These are phyloP conservation scores for Trilocha varians DNA, from an alignment of 2,888 invertebrate species.

Conservation along the genomic window DNA sequence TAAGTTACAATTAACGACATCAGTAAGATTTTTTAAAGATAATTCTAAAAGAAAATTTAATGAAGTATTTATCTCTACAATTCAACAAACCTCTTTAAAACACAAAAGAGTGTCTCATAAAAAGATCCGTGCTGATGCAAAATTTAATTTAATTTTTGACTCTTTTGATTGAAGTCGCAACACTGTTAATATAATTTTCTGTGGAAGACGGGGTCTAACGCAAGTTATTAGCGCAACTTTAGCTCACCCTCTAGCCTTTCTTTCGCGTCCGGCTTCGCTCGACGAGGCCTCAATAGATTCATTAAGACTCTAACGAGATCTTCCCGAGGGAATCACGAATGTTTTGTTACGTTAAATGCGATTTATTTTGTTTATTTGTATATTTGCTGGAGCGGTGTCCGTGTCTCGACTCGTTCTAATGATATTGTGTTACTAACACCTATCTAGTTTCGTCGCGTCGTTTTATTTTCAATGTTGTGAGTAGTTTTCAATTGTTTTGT, in stretches of 20 bases:
- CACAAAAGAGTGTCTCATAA: slow-evolving; percentile 3
- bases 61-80: too few relatives aligned
- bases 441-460: not conserved
- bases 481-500: too few relatives aligned
- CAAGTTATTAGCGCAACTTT: slow-evolving; percentile 62
- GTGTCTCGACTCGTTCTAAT: not conserved
- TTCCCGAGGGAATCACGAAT: slow-evolving; percentile 59
- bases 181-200: slow-evolving; percentile 1
- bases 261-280: slow-evolving; percentile 52
- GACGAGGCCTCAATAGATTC: slow-evolving; percentile 69
- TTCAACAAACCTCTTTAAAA: too few relatives aligned
- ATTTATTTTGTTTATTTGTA: slow-evolving; percentile 58
- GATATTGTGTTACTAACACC: not conserved
- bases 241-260: slow-evolving; percentile 40
- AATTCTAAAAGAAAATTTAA: too few relatives aligned
- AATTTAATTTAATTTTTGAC: not conserved
- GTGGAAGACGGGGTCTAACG: slow-evolving; percentile 30
- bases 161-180: not conserved
- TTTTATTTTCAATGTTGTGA: not conserved
- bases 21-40: too few relatives aligned
- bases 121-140: slow-evolving; percentile 5
- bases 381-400: slow-evolving; percentile 18
- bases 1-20: too few relatives aligned
- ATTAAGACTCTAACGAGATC: slow-evolving; percentile 70
- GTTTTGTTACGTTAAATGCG: slow-evolving; percentile 65